phyloP scores from a whole-genome alignment of 23 tunicate species.

The Halocynthia aurantium region DNA sequence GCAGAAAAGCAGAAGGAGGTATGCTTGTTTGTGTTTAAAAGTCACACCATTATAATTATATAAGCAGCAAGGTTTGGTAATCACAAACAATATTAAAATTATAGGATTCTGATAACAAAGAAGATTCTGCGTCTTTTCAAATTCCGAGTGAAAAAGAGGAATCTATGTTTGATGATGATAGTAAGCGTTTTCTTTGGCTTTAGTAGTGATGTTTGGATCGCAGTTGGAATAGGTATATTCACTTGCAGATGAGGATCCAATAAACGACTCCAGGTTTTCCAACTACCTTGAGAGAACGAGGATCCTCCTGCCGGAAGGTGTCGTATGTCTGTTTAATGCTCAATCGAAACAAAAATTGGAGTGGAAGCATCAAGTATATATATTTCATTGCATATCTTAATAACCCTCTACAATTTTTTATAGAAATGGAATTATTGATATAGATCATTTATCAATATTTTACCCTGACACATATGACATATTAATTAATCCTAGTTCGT shows the following conservation, averaged over 20 bases:
- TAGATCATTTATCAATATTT: not conserved
- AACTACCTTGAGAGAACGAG: conserved; percentile 6
- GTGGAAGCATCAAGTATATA: conserved; percentile 31
- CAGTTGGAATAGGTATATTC: too few relatives aligned
- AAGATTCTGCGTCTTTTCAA: too few relatives aligned
- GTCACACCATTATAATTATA: not conserved
- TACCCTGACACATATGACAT: not conserved
- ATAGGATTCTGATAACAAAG: too few relatives aligned
- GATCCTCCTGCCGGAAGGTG: conserved; percentile 68
- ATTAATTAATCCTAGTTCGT: conserved; percentile 22
- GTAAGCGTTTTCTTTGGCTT: too few relatives aligned
- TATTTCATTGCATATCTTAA: not conserved
- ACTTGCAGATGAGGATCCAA: too few relatives aligned
- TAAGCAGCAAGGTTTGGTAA: too few relatives aligned
- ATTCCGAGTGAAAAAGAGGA: too few relatives aligned
- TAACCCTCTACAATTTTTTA: too few relatives aligned
- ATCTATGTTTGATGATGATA: too few relatives aligned
- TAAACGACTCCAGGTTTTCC: not conserved
- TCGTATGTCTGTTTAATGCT: conserved; percentile 30
- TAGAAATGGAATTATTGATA: too few relatives aligned
- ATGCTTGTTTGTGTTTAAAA: not conserved
- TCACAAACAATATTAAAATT: too few relatives aligned
- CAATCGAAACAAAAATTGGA: conserved; percentile 28
- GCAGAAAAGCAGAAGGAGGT: not conserved
- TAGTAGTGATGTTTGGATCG: too few relatives aligned